Conservation (phyloP, 2,888 invertebrate species). For the Biston betularia region DNA sequence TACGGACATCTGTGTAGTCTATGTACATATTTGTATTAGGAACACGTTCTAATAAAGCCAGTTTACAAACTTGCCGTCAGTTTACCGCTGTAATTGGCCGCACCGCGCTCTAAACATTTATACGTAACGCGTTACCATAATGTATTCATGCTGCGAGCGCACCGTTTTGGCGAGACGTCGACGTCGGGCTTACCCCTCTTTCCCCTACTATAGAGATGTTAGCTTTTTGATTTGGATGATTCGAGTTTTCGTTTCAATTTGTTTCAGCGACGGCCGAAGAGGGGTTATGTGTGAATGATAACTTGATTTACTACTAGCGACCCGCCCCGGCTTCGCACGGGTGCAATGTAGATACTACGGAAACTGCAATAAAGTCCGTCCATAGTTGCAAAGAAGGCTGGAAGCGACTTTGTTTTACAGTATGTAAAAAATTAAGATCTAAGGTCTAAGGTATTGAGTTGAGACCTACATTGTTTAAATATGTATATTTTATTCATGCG, state of each 20-base stretch:
- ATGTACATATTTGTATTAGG: slow-evolving; percentile 8
- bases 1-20: neutral
- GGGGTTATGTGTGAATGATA: neutral
- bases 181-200: slow-evolving; percentile 35
- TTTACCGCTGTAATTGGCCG: slow-evolving; percentile 50
- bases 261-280: neutral
- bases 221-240: slow-evolving; percentile 20
- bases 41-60: slow-evolving; percentile 18
- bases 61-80: slow-evolving; percentile 26
- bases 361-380: no score
- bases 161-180: slow-evolving; percentile 48
- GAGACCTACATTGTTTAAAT: no score
- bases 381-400: no score
- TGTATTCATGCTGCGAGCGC: slow-evolving; percentile 60
- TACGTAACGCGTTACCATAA: slow-evolving; percentile 57
- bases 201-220: slow-evolving; percentile 39
- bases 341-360: no score
- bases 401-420: no score
- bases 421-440: no score
- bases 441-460: no score
- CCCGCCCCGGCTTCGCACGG: no score
- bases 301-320: no score
- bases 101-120: slow-evolving; percentile 61
- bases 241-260: slow-evolving; percentile 12
- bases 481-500: no score